These are phyloP conservation scores for Glareola pratincola DNA, from an alignment of 2,113 vertebrate genomes.

Conservation along the genomic window DNA sequence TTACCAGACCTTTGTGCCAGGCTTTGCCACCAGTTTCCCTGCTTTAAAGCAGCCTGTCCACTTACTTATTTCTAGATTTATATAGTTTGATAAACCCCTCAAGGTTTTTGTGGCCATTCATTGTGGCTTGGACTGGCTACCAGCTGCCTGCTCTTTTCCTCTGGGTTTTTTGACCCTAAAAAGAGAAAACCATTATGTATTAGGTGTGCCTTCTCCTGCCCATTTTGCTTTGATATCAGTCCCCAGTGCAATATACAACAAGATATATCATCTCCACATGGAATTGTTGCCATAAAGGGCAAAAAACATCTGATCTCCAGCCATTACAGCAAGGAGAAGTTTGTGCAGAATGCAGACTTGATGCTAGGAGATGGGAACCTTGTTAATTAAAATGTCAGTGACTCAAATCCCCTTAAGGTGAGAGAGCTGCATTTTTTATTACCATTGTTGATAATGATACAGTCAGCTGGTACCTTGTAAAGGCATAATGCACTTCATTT, in stretches of 20 bases:
- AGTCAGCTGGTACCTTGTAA: background rate
- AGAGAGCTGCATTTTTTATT: slow-evolving; percentile 10
- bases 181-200: background rate
- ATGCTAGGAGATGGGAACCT: background rate
- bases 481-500: background rate
- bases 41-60: background rate
- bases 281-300: background rate
- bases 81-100: background rate
- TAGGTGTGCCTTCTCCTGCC: background rate
- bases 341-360: background rate
- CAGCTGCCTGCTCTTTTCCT: background rate
- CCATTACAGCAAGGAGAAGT: background rate
- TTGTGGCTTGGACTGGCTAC: background rate
- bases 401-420: slow-evolving; percentile 42
- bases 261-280: background rate
- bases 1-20: background rate
- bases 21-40: rapidly evolving
- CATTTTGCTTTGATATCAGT: background rate
- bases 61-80: background rate
- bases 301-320: background rate
- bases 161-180: background rate
- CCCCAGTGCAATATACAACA: background rate
- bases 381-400: slow-evolving; percentile 56
- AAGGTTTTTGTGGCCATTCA: background rate
- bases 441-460: background rate